Percentiles rank a stretch among this genome's conserved stretches.
Conservation (phyloP, 2,113 vertebrate species). For the Dermatemys mawii region DNA sequence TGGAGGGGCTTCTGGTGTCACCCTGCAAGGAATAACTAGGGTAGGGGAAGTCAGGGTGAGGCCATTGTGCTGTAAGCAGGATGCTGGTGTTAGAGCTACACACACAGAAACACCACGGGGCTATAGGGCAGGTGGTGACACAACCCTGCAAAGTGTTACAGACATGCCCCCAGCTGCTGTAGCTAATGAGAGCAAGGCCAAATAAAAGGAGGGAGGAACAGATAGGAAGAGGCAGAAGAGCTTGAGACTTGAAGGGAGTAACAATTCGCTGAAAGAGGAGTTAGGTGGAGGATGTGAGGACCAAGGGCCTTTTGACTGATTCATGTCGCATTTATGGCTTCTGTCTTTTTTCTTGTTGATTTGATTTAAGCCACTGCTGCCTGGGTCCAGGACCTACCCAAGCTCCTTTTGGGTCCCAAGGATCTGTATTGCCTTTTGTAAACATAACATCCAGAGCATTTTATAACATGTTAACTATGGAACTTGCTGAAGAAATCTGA, state of each 20-base stretch:
- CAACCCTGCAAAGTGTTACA: neutral
- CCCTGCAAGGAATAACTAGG: neutral
- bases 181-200: neutral
- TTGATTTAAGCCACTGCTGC: neutral
- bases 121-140: neutral
- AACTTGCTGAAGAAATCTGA: constrained; percentile 47
- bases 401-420: constrained; percentile 21
- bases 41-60: neutral
- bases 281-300: neutral
- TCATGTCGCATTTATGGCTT: neutral
- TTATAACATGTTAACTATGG: neutral
- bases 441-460: constrained; percentile 32
- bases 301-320: neutral
- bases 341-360: neutral
- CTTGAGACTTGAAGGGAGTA: neutral
- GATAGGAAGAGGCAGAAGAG: neutral
- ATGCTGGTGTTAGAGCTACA: neutral
- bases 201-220: neutral
- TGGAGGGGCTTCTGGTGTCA: too few species aligned
- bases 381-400: neutral
- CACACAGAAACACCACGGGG: too few species aligned
- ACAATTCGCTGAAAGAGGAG: neutral
- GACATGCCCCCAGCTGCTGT: neutral
- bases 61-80: neutral
- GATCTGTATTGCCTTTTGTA: constrained; percentile 23